A percentile compares a stretch with the other conserved stretches of the same genome.
Evolutionary conservation across 2,113 vertebrate species (phyloP).

Genomic region (Semnornis frantzii): DNA sequence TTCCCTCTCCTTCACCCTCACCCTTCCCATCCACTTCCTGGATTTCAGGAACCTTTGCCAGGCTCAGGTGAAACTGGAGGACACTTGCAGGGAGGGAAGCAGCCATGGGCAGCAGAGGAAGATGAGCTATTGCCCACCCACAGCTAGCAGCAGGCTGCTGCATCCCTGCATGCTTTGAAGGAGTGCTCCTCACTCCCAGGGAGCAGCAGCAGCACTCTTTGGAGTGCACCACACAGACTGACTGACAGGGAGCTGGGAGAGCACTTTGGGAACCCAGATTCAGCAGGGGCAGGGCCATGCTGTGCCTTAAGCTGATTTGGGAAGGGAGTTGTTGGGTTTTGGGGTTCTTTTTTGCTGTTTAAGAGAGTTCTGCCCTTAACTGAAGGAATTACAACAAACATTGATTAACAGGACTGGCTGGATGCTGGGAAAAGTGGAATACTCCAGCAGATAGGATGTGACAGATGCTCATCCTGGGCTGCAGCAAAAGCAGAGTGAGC

Average conservation of each 20-base stretch:
- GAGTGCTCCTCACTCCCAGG: not conserved
- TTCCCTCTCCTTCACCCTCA: not conserved
- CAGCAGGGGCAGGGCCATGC: not conserved
- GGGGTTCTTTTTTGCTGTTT: not conserved
- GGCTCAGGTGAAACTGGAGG: conserved; percentile 7
- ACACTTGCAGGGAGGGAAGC: conserved; percentile 14
- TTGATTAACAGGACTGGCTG: not conserved
- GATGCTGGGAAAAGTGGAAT: not conserved
- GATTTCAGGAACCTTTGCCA: not conserved
- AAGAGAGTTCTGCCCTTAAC: not conserved
- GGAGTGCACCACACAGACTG: not conserved
- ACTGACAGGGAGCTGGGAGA: not conserved
- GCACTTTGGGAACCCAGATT: not conserved
- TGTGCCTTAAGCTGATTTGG: not conserved
- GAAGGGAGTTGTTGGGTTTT: not conserved
- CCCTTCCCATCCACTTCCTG: not conserved
- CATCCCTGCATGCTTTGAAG: not conserved
- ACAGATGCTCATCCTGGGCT: not conserved
- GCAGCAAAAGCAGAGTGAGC: too few relatives aligned
- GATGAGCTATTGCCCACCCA: conserved; percentile 42
- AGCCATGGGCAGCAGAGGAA: not conserved
- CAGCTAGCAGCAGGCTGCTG: not conserved
- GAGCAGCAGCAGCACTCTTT: not conserved
- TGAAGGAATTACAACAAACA: not conserved
- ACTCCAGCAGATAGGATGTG: too few relatives aligned